These are phyloP conservation scores for Micromesistius poutassou DNA, from an alignment of 2,797 vertebrate species.

Conservation along the genomic window DNA sequence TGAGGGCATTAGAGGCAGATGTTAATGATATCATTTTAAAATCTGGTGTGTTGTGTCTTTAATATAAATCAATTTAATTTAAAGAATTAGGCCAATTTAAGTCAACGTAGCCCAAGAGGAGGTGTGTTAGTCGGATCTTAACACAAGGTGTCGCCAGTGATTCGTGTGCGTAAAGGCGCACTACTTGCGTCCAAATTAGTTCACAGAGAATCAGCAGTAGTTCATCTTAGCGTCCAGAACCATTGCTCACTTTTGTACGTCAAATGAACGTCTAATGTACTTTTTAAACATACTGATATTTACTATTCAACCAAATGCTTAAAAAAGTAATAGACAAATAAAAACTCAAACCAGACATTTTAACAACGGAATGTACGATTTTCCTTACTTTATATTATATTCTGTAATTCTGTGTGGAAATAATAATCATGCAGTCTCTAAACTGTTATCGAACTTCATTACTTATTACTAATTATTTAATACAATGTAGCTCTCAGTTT, in stretches of 20 bases:
- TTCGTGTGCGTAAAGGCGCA: neutral
- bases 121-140: constrained; percentile 6
- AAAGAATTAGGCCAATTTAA: neutral
- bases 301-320: neutral
- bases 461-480: too few species aligned
- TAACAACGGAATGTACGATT: neutral
- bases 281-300: neutral
- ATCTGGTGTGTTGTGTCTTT: neutral
- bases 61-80: neutral
- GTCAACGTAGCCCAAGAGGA: too few species aligned
- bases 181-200: too few species aligned
- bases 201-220: too few species aligned
- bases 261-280: neutral
- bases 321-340: neutral
- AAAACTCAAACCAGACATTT: too few species aligned
- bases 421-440: neutral
- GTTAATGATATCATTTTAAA: neutral
- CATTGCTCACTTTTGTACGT: neutral
- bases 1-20: neutral
- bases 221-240: neutral
- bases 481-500: too few species aligned
- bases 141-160: constrained; percentile 46
- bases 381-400: neutral
- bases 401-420: neutral
- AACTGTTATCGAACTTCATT: neutral